Percentiles rank a stretch among this genome's conserved stretches.
phyloP scores from a whole-genome alignment of 2,888 invertebrate genomes.

The Mamestra brassicae region DNA sequence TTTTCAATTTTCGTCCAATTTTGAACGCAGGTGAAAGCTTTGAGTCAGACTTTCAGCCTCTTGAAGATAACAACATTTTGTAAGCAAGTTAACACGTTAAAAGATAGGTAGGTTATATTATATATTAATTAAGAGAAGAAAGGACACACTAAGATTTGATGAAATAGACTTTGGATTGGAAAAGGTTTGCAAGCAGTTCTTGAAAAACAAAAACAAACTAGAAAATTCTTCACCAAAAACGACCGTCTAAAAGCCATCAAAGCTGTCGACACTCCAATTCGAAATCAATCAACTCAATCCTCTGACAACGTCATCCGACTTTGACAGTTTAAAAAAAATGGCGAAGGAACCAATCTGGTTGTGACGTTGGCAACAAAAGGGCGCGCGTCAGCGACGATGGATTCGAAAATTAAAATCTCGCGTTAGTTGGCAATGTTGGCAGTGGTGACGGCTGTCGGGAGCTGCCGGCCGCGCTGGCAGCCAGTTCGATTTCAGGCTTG shows the following conservation, averaged over 20 bases:
- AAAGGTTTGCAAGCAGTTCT: neutral
- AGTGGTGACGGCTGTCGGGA: slow-evolving; percentile 86
- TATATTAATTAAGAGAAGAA: neutral
- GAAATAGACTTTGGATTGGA: neutral
- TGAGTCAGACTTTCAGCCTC: slow-evolving; percentile 30
- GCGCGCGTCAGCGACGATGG: slow-evolving; percentile 81
- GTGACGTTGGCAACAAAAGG: slow-evolving; percentile 84
- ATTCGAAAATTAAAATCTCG: slow-evolving; percentile 90
- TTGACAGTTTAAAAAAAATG: slow-evolving; percentile 82
- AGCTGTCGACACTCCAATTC: slow-evolving; percentile 78
- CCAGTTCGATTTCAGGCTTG: slow-evolving; percentile 90
- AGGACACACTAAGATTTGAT: neutral
- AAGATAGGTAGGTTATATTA: neutral
- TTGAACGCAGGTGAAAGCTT: slow-evolving; percentile 64
- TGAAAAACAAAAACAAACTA: slow-evolving; percentile 7
- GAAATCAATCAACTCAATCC: slow-evolving; percentile 83
- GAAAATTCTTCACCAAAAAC: slow-evolving; percentile 12
- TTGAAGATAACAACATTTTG: slow-evolving; percentile 33
- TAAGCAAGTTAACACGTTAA: neutral
- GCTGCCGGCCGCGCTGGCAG: slow-evolving; percentile 71
- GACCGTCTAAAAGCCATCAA: slow-evolving; percentile 26
- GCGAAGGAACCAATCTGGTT: slow-evolving; percentile 83
- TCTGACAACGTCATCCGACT: slow-evolving; percentile 82
- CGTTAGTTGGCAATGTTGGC: slow-evolving; percentile 81
- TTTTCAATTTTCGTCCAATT: slow-evolving; percentile 80